phyloP scores from a whole-genome alignment of 2,888 invertebrate species.

The Belgica antarctica region DNA sequence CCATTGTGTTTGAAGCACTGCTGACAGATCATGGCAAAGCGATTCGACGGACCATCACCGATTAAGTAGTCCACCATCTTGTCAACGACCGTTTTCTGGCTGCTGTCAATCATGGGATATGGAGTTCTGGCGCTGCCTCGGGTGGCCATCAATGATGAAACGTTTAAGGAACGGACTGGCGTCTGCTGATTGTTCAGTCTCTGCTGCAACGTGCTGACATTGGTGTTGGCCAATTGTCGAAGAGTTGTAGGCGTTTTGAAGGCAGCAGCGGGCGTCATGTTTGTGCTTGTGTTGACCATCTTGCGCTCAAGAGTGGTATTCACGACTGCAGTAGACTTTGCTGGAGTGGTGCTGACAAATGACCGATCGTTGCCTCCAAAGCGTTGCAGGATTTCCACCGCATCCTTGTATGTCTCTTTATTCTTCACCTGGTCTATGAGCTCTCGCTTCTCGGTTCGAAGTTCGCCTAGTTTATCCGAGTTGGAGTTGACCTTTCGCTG shows the following conservation, averaged over 20 bases:
- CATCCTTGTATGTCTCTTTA: slow-evolving; percentile 88
- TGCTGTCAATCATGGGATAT: slow-evolving; percentile 56
- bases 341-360: slow-evolving; percentile 10
- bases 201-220: slow-evolving; percentile 26
- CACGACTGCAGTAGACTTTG: background rate
- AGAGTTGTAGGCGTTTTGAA: slow-evolving; percentile 18
- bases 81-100: slow-evolving; percentile 76
- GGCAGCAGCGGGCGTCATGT: slow-evolving; percentile 30
- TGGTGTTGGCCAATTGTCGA: background rate
- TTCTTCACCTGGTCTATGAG: slow-evolving; percentile 95
- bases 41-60: slow-evolving; percentile 91
- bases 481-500: slow-evolving; percentile 76
- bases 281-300: slow-evolving; percentile 39
- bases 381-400: slow-evolving; percentile 53
- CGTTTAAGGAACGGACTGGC: slow-evolving; percentile 23
- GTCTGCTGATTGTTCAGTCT: slow-evolving; percentile 34
- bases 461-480: slow-evolving; percentile 66
- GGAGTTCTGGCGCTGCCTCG: slow-evolving; percentile 49
- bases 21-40: slow-evolving; percentile 92
- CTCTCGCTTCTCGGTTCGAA: slow-evolving; percentile 79
- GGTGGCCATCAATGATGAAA: background rate
- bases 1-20: slow-evolving; percentile 93
- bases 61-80: slow-evolving; percentile 90
- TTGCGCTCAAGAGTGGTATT: background rate
- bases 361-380: slow-evolving; percentile 50